These are phyloP conservation scores for Podarcis cretensis DNA, from an alignment of 2,113 vertebrate species.

Conservation along the genomic window DNA sequence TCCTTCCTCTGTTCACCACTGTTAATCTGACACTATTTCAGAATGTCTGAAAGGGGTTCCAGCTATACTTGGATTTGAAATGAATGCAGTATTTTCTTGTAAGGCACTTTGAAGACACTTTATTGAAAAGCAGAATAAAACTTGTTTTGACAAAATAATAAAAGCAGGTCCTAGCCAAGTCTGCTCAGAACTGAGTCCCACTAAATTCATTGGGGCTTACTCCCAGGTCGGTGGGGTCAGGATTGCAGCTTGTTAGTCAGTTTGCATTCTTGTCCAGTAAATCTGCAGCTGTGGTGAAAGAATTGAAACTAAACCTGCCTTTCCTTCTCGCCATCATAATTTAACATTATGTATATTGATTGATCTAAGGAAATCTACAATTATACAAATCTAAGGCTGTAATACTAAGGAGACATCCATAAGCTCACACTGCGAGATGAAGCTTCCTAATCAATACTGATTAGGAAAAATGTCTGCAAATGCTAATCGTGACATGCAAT, in stretches of 20 bases:
- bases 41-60: no score
- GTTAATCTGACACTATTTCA: no score
- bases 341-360: background rate
- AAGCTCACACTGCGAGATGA: background rate
- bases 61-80: no score
- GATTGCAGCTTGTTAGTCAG: background rate
- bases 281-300: background rate
- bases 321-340: background rate
- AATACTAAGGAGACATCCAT: background rate
- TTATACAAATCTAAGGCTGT: no score
- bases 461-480: background rate
- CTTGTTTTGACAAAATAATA: background rate
- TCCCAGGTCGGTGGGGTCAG: no score
- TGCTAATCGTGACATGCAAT: background rate
- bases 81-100: background rate
- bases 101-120: background rate
- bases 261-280: background rate
- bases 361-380: background rate
- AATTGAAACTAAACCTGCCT: background rate
- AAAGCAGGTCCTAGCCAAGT: background rate
- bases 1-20: no score
- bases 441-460: background rate
- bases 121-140: background rate
- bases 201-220: no score
- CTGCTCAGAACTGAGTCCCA: background rate